Evolutionary conservation across 1,140 invertebrate genomes (phyloP).

Genomic region (Pinna nobilis): DNA sequence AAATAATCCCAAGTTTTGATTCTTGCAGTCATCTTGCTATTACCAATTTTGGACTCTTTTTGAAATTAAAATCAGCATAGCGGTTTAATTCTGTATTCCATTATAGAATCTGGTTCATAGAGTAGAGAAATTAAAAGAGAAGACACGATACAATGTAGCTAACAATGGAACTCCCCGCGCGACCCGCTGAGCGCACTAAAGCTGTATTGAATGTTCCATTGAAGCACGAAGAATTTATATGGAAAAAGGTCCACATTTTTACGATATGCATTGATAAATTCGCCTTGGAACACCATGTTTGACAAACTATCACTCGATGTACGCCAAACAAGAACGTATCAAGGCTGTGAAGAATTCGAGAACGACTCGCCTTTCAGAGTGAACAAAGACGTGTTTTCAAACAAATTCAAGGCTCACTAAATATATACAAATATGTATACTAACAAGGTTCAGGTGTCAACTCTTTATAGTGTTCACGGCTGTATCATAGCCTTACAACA

Average conservation of each 20-base stretch:
- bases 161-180: slow-evolving; percentile 29
- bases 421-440: no score
- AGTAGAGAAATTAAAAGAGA: slow-evolving; percentile 39
- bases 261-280: no score
- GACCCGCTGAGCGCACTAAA: slow-evolving; percentile 24
- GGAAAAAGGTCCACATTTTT: slow-evolving; percentile 18
- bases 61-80: slow-evolving; percentile 46
- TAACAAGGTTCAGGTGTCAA: no score
- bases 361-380: no score
- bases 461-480: no score
- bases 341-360: no score
- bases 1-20: slow-evolving; percentile 7
- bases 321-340: no score
- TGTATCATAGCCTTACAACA: no score
- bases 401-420: no score
- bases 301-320: no score
- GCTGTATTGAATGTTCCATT: slow-evolving; percentile 39
- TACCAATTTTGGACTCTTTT: slow-evolving; percentile 36
- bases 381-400: no score
- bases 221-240: slow-evolving; percentile 33
- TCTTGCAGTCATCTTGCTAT: slow-evolving; percentile 3
- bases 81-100: slow-evolving; percentile 46
- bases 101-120: slow-evolving; percentile 41
- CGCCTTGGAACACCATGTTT: no score
- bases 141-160: slow-evolving; percentile 18